Evolutionary conservation across 2,113 vertebrate genomes (phyloP), one percentile per base, ranked within the genome.

Genomic region (Promerops cafer): DNA sequence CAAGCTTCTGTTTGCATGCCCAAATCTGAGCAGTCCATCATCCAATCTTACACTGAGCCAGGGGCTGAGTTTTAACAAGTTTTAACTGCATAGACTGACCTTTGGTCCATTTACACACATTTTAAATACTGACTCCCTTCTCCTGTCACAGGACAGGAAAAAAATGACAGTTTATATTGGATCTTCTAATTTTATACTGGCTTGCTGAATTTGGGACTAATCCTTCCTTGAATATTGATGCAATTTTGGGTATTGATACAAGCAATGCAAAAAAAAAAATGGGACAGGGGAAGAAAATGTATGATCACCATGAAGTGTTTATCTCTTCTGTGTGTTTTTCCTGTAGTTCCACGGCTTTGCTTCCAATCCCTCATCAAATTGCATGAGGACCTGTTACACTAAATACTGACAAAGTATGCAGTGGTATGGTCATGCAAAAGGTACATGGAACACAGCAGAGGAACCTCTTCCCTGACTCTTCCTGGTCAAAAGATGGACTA

Each of bases 341-440:
- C 31, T 66, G 20, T 9, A 54, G 10, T 27, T 82, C 16, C 10
- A 6, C 3, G 0, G 10, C 15, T 64, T 57, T 6, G 0, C 7
- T 84, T 83, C 52, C 68, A 83, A 5, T 27, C 26, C 7, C 6
- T 69, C n/a, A 47, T 26, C 24, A 65, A 57, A 83, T 4, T 56
- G 9, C 37, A 52, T 1, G 1, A 45, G 35, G 23, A 81, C 13
- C 6, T 27, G 5, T 21, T 33, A 35, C 44, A 66, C 16, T 28
- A 28, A 60, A 31, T 37, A 6, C 53, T 79, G 33, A 37, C 26
- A 52, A 16, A 71, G 44, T 54, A 49, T 30, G 15, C 30, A 56
- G 31, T 14, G 22, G n/a, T 60, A n/a, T 3, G 0, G 40, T 8
- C n/a, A 12, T 22, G 13, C 27, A 53, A 18, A 8, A 23, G 5